Conservation (phyloP, 2,888 invertebrate genomes). For the Prosapia bicincta region DNA sequence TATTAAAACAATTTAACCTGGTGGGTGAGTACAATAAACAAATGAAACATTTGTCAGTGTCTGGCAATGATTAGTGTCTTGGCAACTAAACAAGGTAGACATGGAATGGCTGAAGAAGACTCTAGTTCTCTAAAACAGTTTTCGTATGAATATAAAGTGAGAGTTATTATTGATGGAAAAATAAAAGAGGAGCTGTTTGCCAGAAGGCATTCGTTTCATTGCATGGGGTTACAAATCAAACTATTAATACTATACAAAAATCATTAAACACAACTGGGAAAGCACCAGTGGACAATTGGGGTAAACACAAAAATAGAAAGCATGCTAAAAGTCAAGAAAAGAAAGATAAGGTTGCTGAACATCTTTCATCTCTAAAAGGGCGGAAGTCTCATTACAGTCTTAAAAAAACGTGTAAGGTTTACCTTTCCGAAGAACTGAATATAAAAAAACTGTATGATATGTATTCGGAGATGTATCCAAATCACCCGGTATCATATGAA, state of each 20-base stretch:
- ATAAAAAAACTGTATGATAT: conserved; percentile 11
- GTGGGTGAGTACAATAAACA: too few relatives aligned
- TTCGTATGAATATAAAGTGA: too few relatives aligned
- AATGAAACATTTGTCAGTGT: too few relatives aligned
- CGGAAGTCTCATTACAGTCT: conserved; percentile 1
- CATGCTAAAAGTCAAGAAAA: too few relatives aligned
- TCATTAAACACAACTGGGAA: too few relatives aligned
- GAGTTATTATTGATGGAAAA: too few relatives aligned
- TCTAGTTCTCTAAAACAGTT: background rate
- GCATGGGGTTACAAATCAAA: too few relatives aligned
- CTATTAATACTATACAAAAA: conserved; percentile 11
- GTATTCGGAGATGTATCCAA: conserved; percentile 6
- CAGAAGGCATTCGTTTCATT: conserved; percentile 2
- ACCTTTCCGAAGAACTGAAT: too few relatives aligned
- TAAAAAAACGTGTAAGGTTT: conserved; percentile 9
- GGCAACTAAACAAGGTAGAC: too few relatives aligned
- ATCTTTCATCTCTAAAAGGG: conserved; percentile 6
- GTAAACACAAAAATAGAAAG: conserved; percentile 10
- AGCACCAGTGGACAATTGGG: too few relatives aligned
- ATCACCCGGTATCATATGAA: conserved; percentile 11
- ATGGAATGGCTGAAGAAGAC: background rate
- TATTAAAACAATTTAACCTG: too few relatives aligned
- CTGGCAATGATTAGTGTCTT: too few relatives aligned
- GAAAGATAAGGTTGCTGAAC: background rate
- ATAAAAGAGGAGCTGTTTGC: background rate